These are phyloP conservation scores for Clunio marinus DNA, from an alignment of 2,888 invertebrate species.

Conservation along the genomic window DNA sequence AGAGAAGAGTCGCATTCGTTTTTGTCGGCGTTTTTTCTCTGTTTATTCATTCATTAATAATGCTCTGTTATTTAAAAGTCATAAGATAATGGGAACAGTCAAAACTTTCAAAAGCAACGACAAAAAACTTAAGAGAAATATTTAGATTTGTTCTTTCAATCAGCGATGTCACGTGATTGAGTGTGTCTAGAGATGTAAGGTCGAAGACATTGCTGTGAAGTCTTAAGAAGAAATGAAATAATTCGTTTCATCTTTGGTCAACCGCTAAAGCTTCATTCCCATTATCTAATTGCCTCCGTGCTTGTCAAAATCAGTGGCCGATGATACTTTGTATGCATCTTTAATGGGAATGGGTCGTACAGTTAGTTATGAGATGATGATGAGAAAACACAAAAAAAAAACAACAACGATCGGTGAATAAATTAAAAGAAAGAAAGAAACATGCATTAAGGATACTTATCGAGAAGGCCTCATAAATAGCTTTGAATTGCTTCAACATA, in stretches of 20 bases:
- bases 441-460: too few species aligned
- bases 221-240: too few species aligned
- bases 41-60: slow-evolving; percentile 39
- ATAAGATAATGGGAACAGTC: slow-evolving; percentile 25
- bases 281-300: slow-evolving; percentile 4
- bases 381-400: too few species aligned
- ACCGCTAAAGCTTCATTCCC: background rate
- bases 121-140: background rate
- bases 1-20: background rate
- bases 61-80: slow-evolving; percentile 35
- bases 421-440: too few species aligned
- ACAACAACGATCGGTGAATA: too few species aligned
- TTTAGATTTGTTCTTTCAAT: background rate
- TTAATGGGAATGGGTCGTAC: background rate
- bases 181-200: too few species aligned
- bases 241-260: too few species aligned
- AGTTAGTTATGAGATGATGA: slow-evolving; percentile 17
- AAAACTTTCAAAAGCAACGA: slow-evolving; percentile 12
- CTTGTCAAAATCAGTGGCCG: too few species aligned
- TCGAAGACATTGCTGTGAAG: too few species aligned
- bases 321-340: slow-evolving; percentile 20
- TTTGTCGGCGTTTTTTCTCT: slow-evolving; percentile 36
- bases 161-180: too few species aligned
- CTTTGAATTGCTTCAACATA: too few species aligned
- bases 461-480: too few species aligned